Base-by-base conservation (phyloP, 2,797 vertebrate genomes). In the Micromesistius poutassou region DNA sequence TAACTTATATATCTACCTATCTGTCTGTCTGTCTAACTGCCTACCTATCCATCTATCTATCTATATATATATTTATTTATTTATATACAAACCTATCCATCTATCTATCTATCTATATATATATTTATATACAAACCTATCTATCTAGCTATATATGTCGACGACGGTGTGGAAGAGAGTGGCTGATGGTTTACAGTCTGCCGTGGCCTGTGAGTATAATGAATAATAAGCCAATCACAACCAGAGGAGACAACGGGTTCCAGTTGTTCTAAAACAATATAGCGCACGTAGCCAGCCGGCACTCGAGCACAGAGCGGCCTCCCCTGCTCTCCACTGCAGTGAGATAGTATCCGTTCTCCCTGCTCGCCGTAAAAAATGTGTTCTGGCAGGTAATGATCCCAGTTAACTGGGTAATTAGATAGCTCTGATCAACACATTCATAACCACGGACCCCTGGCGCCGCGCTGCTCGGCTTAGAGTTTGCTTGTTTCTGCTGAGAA, bases 371-470 rank as follows among this genome's bases (percentile, higher is more conserved):
- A 35, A 35, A 35, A 35, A 77, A 86, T 55, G 31, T 79, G 36
- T 30, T 79, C 77, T 30, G 73, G 74, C 28, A 31, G 76, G 40
- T 73, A 68, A 87, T 79, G 74, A 80, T 78, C n/a, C 72, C 36
- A 30, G 31, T 80, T 72, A 70, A 76, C 3, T 71, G 78, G 38
- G 16, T 81, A 83, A 82, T 78, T 78, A 78, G 72, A 78, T 30
- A 33, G n/a, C 62, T 79, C 71, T 81, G 75, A 81, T 79, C 82
- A 25, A 72, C 38, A 75, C 71, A 72, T 70, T 71, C 76, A 70
- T 72, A 10, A 62, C 50, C 4, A 5, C 9, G 22, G 50, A 62
- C 50, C 78, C 74, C 36, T 3, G 46, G 50, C 33, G 38, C 68
- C 10, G 68, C 68, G 68, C 8, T 4, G 30, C 68, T 30, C 3